These are phyloP conservation scores for Danaus chrysippus DNA, from an alignment of 2,888 invertebrate species.

Conservation along the genomic window DNA sequence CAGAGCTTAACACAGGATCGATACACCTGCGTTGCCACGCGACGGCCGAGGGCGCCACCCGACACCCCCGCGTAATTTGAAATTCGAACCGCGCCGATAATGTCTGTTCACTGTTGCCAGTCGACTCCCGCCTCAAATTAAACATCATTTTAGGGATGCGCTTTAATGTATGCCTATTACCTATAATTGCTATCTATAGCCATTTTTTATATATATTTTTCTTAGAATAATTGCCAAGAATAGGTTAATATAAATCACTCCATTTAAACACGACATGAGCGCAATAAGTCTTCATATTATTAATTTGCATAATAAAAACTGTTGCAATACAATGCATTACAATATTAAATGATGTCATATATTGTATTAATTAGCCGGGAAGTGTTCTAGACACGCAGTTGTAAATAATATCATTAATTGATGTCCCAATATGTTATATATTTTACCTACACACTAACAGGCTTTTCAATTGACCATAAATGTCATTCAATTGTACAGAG, in stretches of 20 bases:
- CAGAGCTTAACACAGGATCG: constrained; percentile 54
- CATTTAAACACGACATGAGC: no score
- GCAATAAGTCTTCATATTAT: neutral
- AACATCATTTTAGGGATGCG: constrained; percentile 56
- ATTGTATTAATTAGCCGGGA: constrained; percentile 3
- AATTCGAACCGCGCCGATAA: constrained; percentile 74
- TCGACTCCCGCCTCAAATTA: constrained; percentile 49
- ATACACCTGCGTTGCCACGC: constrained; percentile 75
- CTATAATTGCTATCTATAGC: no score
- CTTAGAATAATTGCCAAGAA: no score
- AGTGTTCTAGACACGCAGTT: constrained; percentile 26
- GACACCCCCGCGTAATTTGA: constrained; percentile 77
- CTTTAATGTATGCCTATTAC: constrained; percentile 5
- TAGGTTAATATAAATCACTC: no score
- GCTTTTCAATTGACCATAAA: constrained; percentile 42
- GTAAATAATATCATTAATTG: constrained; percentile 39
- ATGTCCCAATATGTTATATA: constrained; percentile 40
- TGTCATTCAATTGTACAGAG: constrained; percentile 36
- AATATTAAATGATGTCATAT: constrained; percentile 5
- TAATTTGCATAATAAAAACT: constrained; percentile 1
- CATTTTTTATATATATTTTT: no score
- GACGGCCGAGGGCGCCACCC: constrained; percentile 70
- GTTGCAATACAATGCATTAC: neutral
- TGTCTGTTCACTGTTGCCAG: constrained; percentile 60
- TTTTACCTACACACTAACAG: constrained; percentile 42